Conservation (phyloP, 53 echinoderm and acorn worm species). For the Holothuria leucospilota region DNA sequence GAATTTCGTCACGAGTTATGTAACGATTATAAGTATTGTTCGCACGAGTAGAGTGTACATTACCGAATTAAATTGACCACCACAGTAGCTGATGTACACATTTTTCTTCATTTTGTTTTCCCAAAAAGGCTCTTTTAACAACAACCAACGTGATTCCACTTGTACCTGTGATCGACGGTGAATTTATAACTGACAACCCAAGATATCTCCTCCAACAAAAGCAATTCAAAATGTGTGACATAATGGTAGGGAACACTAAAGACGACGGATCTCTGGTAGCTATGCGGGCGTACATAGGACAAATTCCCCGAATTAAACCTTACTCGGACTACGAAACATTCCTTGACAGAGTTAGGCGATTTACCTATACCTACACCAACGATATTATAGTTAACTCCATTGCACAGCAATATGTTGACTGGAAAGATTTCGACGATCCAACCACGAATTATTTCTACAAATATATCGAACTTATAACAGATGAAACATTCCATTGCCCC, state of each 20-base stretch:
- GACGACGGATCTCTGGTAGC: slow-evolving; percentile 6
- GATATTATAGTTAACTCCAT: background rate
- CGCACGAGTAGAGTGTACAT: no score
- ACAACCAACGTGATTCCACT: slow-evolving; percentile 77
- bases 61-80: no score
- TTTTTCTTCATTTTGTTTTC: no score
- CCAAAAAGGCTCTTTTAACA: slow-evolving; percentile 40
- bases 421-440: slow-evolving; percentile 67
- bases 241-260: slow-evolving; percentile 13
- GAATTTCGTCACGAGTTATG: no score
- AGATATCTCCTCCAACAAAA: slow-evolving; percentile 44
- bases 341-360: background rate
- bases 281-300: background rate
- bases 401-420: slow-evolving; percentile 72
- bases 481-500: slow-evolving; percentile 71
- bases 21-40: no score
- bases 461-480: slow-evolving; percentile 63
- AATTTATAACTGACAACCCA: slow-evolving; percentile 55
- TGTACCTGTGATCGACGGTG: slow-evolving; percentile 68
- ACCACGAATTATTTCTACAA: slow-evolving; percentile 68
- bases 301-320: background rate
- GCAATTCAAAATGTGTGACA: slow-evolving; percentile 20
- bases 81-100: no score
- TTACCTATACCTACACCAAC: slow-evolving; percentile 2
- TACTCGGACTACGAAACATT: slow-evolving; percentile 28